These are phyloP conservation scores for Hemiprocne comata DNA, from an alignment of 2,113 vertebrate genomes.

Conservation along the genomic window DNA sequence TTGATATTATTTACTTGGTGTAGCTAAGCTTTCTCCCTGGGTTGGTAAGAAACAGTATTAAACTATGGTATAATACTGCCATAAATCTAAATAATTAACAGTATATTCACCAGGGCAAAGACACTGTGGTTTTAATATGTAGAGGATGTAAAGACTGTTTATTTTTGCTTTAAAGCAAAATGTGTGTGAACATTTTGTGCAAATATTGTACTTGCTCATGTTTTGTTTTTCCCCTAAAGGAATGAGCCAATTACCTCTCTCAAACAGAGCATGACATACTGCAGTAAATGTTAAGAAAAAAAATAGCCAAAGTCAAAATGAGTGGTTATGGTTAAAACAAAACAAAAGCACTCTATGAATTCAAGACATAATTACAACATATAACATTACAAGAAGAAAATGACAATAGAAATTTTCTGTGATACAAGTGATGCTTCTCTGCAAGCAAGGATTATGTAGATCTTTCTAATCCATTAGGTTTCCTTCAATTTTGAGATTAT, in stretches of 20 bases:
- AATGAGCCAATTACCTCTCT: constrained; percentile 23
- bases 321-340: not conserved
- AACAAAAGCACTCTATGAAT: not conserved
- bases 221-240: constrained; percentile 19
- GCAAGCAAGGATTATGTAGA: not conserved
- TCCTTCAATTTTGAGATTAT: not conserved
- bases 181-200: not conserved
- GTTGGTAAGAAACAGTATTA: not conserved
- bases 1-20: constrained; percentile 24
- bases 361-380: not conserved
- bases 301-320: not conserved
- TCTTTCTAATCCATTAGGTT: constrained; percentile 1
- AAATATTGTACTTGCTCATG: not conserved
- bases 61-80: not conserved
- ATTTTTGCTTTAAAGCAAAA: constrained; percentile 8
- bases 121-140: constrained; percentile 10
- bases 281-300: constrained; percentile 3
- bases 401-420: not conserved
- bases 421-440: not conserved
- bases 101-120: not conserved
- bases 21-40: not conserved
- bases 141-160: not conserved
- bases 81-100: constrained; percentile 39
- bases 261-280: constrained; percentile 14
- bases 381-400: not conserved